Evolutionary conservation across 2,888 invertebrate species (phyloP).

Genomic region (Parelbella ahira): DNA sequence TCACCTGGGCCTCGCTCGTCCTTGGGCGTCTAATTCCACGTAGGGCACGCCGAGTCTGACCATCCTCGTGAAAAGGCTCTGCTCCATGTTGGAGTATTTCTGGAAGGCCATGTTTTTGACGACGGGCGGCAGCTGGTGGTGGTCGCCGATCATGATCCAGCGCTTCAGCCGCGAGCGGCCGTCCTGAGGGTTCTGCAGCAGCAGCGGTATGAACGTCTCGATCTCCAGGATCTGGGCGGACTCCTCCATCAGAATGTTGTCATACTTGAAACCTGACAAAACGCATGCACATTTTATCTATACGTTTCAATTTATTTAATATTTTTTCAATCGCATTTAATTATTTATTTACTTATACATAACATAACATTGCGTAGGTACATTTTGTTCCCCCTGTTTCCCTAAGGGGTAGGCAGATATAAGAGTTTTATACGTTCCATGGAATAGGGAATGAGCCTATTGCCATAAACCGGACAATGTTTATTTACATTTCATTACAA

Average conservation of each 20-base stretch:
- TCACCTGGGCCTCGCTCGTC: slow-evolving; percentile 92
- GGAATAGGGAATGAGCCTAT: too few relatives aligned
- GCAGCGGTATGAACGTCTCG: slow-evolving; percentile 98
- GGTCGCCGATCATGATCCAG: slow-evolving; percentile 99
- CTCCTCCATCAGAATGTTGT: slow-evolving; percentile 99
- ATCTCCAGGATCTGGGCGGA: slow-evolving; percentile 99
- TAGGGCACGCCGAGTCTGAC: slow-evolving; percentile 98
- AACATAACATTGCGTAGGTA: too few relatives aligned
- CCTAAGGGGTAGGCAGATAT: too few relatives aligned
- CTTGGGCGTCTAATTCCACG: slow-evolving; percentile 98
- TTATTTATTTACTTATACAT: too few relatives aligned
- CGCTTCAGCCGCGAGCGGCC: slow-evolving; percentile 97
- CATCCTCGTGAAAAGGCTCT: slow-evolving; percentile 97
- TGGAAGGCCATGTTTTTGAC: slow-evolving; percentile 99
- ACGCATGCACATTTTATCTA: too few relatives aligned
- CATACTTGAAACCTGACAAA: slow-evolving; percentile 92
- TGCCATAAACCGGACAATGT: too few relatives aligned
- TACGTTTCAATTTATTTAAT: too few relatives aligned
- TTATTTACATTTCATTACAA: too few relatives aligned
- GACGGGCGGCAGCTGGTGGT: slow-evolving; percentile 99
- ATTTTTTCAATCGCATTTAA: not conserved
- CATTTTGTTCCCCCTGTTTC: too few relatives aligned
- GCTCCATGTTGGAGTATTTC: slow-evolving; percentile 99
- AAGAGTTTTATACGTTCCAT: too few relatives aligned
- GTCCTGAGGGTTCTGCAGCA: slow-evolving; percentile 99